These are phyloP conservation scores for Crotophaga sulcirostris DNA, from an alignment of 2,113 vertebrate genomes.

Conservation along the genomic window DNA sequence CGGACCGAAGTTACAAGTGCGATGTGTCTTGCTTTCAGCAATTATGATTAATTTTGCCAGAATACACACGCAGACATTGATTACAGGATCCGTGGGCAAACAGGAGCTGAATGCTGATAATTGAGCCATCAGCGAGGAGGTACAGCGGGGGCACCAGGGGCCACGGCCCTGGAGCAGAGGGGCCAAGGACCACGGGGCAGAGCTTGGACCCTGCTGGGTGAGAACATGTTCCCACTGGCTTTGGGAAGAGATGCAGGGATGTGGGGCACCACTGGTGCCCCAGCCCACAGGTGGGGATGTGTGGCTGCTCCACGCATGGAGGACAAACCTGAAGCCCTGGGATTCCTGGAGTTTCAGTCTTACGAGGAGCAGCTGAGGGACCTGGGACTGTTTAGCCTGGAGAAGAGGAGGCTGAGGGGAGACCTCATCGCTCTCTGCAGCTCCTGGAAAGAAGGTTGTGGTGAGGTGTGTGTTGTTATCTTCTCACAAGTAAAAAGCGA, in stretches of 20 bases:
- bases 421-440: no score
- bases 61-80: slow-evolving; percentile 9
- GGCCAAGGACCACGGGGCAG: neutral
- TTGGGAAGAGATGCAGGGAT: neutral
- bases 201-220: accelerated
- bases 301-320: accelerated
- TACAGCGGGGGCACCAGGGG: neutral
- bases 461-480: no score
- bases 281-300: accelerated
- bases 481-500: no score
- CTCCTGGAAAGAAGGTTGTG: no score
- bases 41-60: slow-evolving; percentile 63
- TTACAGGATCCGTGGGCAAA: slow-evolving; percentile 16
- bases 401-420: no score
- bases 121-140: neutral
- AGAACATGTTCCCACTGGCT: neutral
- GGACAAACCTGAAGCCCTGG: neutral
- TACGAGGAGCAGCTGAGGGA: no score
- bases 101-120: slow-evolving; percentile 43
- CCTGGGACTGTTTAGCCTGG: no score
- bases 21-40: slow-evolving; percentile 54
- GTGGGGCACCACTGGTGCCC: neutral
- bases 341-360: neutral
- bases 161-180: accelerated
- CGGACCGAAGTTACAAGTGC: slow-evolving; percentile 54